phyloP scores from a whole-genome alignment of 2,113 vertebrate genomes.

The Petromus typicus region DNA sequence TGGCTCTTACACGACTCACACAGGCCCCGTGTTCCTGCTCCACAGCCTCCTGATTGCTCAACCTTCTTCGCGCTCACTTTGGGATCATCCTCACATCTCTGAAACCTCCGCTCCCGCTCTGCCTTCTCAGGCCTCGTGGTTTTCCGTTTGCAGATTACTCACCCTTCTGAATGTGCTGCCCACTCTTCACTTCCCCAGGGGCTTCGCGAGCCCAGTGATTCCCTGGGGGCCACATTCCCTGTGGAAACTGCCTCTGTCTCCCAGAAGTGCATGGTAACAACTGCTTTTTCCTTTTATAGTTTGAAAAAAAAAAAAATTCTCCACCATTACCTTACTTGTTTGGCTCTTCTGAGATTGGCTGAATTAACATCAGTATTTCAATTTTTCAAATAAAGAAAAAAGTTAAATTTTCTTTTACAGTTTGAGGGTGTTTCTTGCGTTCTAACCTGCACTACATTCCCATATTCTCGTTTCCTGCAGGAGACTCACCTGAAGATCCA shows the following conservation, averaged over 20 bases:
- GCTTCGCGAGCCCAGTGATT: too few relatives aligned
- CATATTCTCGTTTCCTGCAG: background rate
- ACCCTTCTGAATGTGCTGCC: background rate
- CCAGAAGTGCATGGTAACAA: background rate
- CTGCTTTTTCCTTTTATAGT: background rate
- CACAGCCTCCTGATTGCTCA: background rate
- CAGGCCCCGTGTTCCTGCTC: background rate
- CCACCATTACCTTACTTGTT: background rate
- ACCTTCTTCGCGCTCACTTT: background rate
- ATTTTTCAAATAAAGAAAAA: conserved; percentile 31
- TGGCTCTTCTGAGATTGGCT: background rate
- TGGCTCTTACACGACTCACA: background rate
- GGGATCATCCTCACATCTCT: background rate
- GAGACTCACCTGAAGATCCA: background rate
- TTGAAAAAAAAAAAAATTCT: background rate
- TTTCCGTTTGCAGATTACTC: background rate
- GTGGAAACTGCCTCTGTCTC: background rate
- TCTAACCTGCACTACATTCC: background rate
- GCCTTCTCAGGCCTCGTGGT: background rate
- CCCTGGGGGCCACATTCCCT: background rate
- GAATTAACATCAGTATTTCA: background rate
- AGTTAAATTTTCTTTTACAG: background rate
- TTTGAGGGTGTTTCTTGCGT: background rate
- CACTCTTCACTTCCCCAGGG: background rate
- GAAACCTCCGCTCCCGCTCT: background rate